These are phyloP conservation scores for Eurystomus gularis DNA, from an alignment of 2,113 vertebrate species.

Conservation along the genomic window DNA sequence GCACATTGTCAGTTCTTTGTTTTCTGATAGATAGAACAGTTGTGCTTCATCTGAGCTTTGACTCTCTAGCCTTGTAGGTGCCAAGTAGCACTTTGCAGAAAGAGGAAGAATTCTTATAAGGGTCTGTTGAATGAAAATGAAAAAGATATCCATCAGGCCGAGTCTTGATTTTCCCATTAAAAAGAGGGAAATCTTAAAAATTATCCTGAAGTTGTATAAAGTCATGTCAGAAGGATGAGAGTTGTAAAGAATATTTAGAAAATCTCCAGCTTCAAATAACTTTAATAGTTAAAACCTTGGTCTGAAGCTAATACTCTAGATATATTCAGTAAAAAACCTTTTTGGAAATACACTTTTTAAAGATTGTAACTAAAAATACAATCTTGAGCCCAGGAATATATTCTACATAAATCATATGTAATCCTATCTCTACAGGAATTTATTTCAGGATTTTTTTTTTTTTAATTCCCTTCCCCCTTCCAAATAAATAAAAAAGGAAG, in stretches of 20 bases:
- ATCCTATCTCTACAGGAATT: neutral
- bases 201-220: neutral
- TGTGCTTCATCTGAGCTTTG: neutral
- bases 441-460: neutral
- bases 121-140: neutral
- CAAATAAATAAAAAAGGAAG: neutral
- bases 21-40: conserved; percentile 17
- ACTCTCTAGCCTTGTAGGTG: neutral
- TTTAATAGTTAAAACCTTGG: neutral
- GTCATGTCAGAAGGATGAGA: neutral
- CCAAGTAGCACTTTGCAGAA: conserved; percentile 6
- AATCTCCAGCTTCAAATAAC: neutral
- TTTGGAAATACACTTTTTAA: neutral
- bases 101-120: neutral
- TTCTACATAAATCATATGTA: neutral
- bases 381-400: neutral
- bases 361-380: neutral
- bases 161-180: neutral
- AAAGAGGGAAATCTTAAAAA: neutral
- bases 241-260: neutral
- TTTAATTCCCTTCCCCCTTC: neutral
- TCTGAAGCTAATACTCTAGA: neutral
- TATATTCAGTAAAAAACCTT: neutral
- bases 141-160: neutral
- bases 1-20: conserved; percentile 22